A percentile compares a stretch with the other conserved stretches of the same genome.
Evolutionary conservation across 2,797 vertebrate species (phyloP).

Genomic region (Sebastes cheni): DNA sequence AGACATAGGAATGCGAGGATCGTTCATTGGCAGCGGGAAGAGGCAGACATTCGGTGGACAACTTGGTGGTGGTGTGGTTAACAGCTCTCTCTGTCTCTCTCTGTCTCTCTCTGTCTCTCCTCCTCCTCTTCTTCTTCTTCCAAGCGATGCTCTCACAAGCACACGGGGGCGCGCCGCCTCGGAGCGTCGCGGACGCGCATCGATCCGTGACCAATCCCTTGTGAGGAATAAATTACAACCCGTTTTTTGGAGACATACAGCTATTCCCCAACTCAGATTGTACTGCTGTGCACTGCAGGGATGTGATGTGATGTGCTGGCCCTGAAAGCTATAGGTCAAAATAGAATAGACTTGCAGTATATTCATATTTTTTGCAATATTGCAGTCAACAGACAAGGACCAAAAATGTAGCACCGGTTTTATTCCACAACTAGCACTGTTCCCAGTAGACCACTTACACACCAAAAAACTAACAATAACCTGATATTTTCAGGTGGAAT

Average conservation of each 20-base stretch:
- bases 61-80: conserved; percentile 59
- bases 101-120: conserved; percentile 38
- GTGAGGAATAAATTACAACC: conserved; percentile 72
- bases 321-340: neutral
- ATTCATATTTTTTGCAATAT: neutral
- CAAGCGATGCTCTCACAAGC: conserved; percentile 67
- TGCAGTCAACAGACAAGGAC: neutral
- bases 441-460: neutral
- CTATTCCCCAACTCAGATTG: conserved; percentile 3
- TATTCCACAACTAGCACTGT: neutral
- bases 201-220: conserved; percentile 77
- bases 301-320: neutral
- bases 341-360: neutral
- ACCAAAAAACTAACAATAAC: no score
- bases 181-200: conserved; percentile 73
- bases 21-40: conserved; percentile 71
- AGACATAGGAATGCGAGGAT: conserved; percentile 78
- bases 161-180: conserved; percentile 67
- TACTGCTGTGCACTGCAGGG: neutral
- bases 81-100: neutral
- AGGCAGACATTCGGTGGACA: conserved; percentile 70
- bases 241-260: conserved; percentile 57
- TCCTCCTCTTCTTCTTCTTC: conserved; percentile 39
- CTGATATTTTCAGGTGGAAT: no score
- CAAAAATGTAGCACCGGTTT: neutral